Conservation (phyloP, 2,888 invertebrate genomes). For the Trichopoda pennipes region DNA sequence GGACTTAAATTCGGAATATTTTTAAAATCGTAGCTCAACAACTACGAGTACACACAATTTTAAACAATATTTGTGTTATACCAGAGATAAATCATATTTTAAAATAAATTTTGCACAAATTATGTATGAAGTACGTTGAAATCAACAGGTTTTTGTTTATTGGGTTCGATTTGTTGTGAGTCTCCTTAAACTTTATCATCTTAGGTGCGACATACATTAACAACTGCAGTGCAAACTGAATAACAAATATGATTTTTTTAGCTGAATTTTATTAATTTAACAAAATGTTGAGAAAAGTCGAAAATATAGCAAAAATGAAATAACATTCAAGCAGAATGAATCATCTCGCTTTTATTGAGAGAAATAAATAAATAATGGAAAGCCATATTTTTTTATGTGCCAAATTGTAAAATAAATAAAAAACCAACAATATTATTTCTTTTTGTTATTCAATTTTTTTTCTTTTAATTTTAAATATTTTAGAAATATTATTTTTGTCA, state of each 20-base stretch:
- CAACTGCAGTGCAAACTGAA: slow-evolving; percentile 20
- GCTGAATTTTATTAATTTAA: slow-evolving; percentile 37
- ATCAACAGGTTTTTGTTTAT: not conserved
- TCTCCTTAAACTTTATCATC: not conserved
- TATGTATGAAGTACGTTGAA: too few species aligned
- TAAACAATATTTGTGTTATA: too few species aligned
- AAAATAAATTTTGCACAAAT: too few species aligned
- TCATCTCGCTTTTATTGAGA: slow-evolving; percentile 56
- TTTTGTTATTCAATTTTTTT: slow-evolving; percentile 28
- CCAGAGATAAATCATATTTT: too few species aligned
- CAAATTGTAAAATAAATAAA: slow-evolving; percentile 55
- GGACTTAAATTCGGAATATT: too few species aligned
- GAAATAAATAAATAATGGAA: slow-evolving; percentile 44
- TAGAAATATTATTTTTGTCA: not conserved
- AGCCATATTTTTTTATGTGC: slow-evolving; percentile 53
- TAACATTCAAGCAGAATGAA: slow-evolving; percentile 44
- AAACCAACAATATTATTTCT: slow-evolving; percentile 35
- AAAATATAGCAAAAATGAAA: slow-evolving; percentile 38
- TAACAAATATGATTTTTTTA: slow-evolving; percentile 33
- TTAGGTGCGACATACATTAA: slow-evolving; percentile 18
- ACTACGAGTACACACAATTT: too few species aligned
- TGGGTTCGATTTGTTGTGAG: slow-evolving; percentile 4
- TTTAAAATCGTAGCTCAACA: too few species aligned
- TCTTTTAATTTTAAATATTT: not conserved
- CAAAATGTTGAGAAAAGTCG: slow-evolving; percentile 12